A percentile compares a stretch with the other conserved stretches of the same genome.
phyloP scores from a whole-genome alignment of 2,888 invertebrate genomes.

The Beris chalybata region DNA sequence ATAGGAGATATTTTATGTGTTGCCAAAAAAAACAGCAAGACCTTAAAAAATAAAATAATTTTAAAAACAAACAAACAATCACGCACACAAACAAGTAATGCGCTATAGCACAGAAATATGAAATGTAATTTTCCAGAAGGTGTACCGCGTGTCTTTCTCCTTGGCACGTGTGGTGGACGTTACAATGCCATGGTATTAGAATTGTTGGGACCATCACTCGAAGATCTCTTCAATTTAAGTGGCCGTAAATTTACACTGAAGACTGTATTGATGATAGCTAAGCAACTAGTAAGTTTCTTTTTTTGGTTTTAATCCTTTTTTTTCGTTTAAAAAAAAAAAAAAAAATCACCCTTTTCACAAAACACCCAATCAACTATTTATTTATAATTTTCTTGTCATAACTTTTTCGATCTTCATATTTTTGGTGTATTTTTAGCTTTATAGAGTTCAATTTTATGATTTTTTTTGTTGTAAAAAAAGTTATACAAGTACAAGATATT shows the following conservation, averaged over 20 bases:
- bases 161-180: constrained; percentile 70
- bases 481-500: too few species aligned
- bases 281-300: constrained; percentile 59
- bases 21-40: not conserved
- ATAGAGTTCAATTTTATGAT: not conserved
- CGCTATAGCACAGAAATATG: constrained; percentile 10
- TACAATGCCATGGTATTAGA: constrained; percentile 77
- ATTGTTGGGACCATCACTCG: constrained; percentile 71
- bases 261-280: constrained; percentile 72
- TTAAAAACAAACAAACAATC: constrained; percentile 5
- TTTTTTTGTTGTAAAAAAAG: not conserved
- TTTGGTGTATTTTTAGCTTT: not conserved
- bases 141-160: constrained; percentile 72
- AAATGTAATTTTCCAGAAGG: constrained; percentile 58
- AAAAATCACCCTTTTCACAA: constrained; percentile 6
- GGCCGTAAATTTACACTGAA: constrained; percentile 71
- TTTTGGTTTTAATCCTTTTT: constrained; percentile 3
- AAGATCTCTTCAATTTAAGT: constrained; percentile 73
- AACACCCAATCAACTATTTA: too few species aligned
- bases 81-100: constrained; percentile 13
- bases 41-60: constrained; percentile 3
- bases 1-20: not conserved
- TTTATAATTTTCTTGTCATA: too few species aligned
- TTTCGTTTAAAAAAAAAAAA: not conserved
- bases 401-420: not conserved